Base-by-base conservation (phyloP, 2,797 vertebrate species). In the Lagodon rhomboides region DNA sequence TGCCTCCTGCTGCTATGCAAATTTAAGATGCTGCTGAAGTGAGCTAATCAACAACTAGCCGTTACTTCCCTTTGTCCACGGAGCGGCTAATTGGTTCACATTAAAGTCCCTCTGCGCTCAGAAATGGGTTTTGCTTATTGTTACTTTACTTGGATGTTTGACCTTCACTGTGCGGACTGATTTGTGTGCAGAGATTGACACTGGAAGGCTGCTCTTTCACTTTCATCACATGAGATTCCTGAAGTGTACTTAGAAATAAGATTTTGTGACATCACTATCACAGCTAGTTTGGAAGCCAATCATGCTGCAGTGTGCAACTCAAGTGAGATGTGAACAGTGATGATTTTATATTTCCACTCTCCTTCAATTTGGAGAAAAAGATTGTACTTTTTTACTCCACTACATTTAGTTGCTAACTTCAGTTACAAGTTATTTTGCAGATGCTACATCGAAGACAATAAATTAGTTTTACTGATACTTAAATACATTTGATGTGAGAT, bases 1-100 rank as follows among this genome's bases (percentile, higher is more conserved):
- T 3, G 44, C 56, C 79, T 69, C 88, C 88, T 79, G 85, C 91
- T 86, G 87, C 68, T 88, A 85, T 90, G 86, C 71, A 90, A 90
- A 93, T 92, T 23, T 38, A 46, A 83, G 43, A 80, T 62, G 77
- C 76, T 50, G 68, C 68, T 87, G 68, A 83, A 84, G 79, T 61
- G 85, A 90, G 81, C 38, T 87, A 84, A 90, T 93, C 85, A 85
- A 75, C 86, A 86, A 71, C 75, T 58, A 71, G 82, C 73, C 75
- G 60, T 87, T 89, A 64, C 78, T 54, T 82, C 61, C 43, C 73
- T 89, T 90, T 87, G 84, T 83, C 70, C 54, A 23, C 1, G n/a
- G 61, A 53, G 4, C 10, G 22, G 47, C 49, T 86, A 73, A 90
- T 79, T 73, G 67, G 85, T 76, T 82, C 77, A 85, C 55, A 25